A percentile compares a stretch with the other conserved stretches of the same genome.
Conservation (phyloP, 1,140 invertebrate species). For the Drosophila burlai region DNA sequence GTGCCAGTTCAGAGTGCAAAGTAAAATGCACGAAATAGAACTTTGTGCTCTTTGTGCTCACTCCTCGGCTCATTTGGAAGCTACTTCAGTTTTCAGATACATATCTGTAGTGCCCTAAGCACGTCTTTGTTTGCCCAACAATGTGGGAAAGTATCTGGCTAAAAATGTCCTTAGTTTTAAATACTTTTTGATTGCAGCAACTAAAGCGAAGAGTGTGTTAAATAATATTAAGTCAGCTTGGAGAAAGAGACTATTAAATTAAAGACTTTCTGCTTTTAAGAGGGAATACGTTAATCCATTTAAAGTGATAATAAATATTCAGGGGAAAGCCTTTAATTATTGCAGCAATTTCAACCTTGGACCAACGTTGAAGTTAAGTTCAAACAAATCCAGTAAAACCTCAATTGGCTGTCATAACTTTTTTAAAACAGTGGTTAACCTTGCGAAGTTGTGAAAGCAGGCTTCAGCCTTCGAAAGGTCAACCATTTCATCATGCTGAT, state of each 20-base stretch:
- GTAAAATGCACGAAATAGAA: slow-evolving; percentile 41
- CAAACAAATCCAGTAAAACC: slow-evolving; percentile 23
- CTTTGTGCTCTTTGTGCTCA: slow-evolving; percentile 19
- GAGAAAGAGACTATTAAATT: not conserved
- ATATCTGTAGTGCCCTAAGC: slow-evolving; percentile 10
- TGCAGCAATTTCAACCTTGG: not conserved
- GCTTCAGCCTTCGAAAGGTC: slow-evolving; percentile 24
- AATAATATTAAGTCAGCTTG: not conserved
- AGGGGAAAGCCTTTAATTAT: slow-evolving; percentile 6
- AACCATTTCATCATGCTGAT: slow-evolving; percentile 27
- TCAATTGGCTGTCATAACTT: slow-evolving; percentile 25
- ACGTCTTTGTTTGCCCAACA: slow-evolving; percentile 17
- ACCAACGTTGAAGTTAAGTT: slow-evolving; percentile 10
- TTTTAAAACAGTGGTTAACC: slow-evolving; percentile 24
- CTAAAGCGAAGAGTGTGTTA: slow-evolving; percentile 1
- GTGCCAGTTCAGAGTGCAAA: slow-evolving; percentile 45
- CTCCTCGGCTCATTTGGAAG: slow-evolving; percentile 35
- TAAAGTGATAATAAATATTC: not conserved
- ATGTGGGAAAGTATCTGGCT: slow-evolving; percentile 2
- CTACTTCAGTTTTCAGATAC: slow-evolving; percentile 16
- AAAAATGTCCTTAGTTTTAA: not conserved
- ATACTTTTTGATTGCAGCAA: not conserved
- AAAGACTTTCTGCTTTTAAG: not conserved
- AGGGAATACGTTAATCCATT: not conserved
- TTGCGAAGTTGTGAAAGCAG: slow-evolving; percentile 12